Percentiles rank a stretch among this genome's conserved stretches.
These are phyloP conservation scores for Anolis apletophallus DNA, from an alignment of 2,797 vertebrate species.

Conservation along the genomic window DNA sequence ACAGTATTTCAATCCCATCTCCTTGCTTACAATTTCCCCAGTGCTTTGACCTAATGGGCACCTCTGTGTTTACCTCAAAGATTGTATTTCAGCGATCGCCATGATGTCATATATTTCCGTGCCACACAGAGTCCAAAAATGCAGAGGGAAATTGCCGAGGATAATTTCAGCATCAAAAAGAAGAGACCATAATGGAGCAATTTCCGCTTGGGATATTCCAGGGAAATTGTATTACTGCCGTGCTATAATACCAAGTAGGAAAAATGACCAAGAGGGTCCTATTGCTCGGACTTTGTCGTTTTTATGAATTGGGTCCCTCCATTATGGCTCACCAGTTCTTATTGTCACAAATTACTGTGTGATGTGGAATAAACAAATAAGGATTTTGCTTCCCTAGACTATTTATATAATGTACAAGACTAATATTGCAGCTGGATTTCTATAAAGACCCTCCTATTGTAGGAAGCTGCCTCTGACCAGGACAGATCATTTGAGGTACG, in stretches of 20 bases:
- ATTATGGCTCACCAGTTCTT: not conserved
- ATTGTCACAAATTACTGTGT: not conserved
- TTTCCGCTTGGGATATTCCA: not conserved
- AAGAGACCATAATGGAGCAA: not conserved
- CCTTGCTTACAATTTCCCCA: not conserved
- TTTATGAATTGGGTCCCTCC: not conserved
- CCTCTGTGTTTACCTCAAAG: not conserved
- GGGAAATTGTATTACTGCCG: not conserved
- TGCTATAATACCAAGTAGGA: not conserved
- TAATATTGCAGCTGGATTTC: not conserved
- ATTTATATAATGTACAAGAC: not conserved
- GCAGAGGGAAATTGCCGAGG: not conserved
- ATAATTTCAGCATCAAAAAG: slow-evolving; percentile 8
- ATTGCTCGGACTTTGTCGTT: not conserved
- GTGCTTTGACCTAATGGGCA: not conserved
- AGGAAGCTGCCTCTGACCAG: too few species aligned
- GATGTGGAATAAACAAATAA: not conserved
- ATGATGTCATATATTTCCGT: not conserved
- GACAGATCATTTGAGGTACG: too few species aligned
- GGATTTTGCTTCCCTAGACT: not conserved
- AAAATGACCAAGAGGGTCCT: not conserved
- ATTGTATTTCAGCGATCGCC: not conserved
- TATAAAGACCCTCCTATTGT: too few species aligned
- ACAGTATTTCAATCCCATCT: not conserved
- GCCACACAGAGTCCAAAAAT: not conserved